A percentile compares a stretch with the other conserved stretches of the same genome.
phyloP scores from a whole-genome alignment of 2,888 invertebrate genomes.

The Brachypterus glaber region DNA sequence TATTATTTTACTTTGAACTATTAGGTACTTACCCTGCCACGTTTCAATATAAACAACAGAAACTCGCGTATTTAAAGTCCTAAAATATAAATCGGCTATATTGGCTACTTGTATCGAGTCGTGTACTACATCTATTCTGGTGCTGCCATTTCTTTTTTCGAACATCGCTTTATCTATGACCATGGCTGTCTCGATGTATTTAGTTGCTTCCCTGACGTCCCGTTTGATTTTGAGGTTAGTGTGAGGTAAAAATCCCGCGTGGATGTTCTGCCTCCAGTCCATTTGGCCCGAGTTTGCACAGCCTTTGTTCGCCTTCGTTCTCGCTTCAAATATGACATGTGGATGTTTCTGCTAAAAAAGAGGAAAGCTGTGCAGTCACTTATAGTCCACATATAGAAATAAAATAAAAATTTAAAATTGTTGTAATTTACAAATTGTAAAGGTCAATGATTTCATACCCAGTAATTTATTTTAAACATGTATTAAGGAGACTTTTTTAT shows the following conservation, averaged over 20 bases:
- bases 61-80: constrained; percentile 86
- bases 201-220: constrained; percentile 83
- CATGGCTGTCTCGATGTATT: constrained; percentile 92
- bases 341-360: constrained; percentile 92
- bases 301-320: constrained; percentile 81
- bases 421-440: no score
- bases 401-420: background rate
- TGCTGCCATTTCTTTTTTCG: constrained; percentile 82
- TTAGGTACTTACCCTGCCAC: constrained; percentile 58
- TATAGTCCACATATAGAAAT: constrained; percentile 16
- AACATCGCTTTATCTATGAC: constrained; percentile 97
- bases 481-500: no score
- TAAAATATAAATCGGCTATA: constrained; percentile 79
- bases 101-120: constrained; percentile 96
- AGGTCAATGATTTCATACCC: no score
- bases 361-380: constrained; percentile 41
- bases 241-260: constrained; percentile 37
- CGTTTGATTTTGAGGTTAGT: constrained; percentile 40
- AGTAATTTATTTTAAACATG: no score
- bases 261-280: constrained; percentile 57
- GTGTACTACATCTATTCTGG: constrained; percentile 59
- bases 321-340: constrained; percentile 93
- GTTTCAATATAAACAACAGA: constrained; percentile 95
- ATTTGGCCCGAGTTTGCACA: constrained; percentile 75
- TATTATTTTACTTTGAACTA: background rate